These are phyloP conservation scores for Montipora efflorescens DNA, from an alignment of 64 coral and sea anemone genomes.

Conservation along the genomic window DNA sequence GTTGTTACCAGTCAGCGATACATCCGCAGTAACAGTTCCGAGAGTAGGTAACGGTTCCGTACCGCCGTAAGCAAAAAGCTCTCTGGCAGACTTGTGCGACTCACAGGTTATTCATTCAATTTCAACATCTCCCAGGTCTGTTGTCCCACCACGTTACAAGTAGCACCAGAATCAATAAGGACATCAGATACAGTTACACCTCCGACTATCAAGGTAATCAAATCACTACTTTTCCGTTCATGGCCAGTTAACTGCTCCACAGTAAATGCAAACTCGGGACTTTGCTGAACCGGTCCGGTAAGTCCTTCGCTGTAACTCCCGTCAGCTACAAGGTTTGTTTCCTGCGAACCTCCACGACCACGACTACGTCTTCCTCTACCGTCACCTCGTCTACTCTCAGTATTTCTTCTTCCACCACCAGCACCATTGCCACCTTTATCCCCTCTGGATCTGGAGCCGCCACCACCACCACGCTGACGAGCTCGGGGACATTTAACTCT, in stretches of 20 bases:
- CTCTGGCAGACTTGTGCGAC: neutral
- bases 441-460: too few species aligned
- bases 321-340: too few species aligned
- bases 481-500: too few species aligned
- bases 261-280: neutral
- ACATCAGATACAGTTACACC: neutral
- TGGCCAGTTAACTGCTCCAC: neutral
- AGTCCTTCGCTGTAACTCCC: too few species aligned
- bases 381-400: too few species aligned
- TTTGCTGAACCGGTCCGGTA: too few species aligned
- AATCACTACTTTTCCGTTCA: neutral
- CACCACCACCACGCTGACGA: too few species aligned
- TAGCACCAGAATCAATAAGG: neutral
- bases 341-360: too few species aligned
- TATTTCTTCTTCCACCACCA: too few species aligned
- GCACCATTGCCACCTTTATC: too few species aligned
- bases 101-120: constrained; percentile 2
- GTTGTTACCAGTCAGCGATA: neutral
- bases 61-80: too few species aligned
- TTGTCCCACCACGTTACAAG: neutral
- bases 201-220: neutral
- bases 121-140: neutral
- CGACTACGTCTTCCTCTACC: too few species aligned
- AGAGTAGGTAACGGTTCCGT: constrained; percentile 5
- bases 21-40: neutral